Evolutionary conservation across 2,888 invertebrate species (phyloP), one percentile per base, ranked within the genome.

Genomic region (Nycteola revayana): DNA sequence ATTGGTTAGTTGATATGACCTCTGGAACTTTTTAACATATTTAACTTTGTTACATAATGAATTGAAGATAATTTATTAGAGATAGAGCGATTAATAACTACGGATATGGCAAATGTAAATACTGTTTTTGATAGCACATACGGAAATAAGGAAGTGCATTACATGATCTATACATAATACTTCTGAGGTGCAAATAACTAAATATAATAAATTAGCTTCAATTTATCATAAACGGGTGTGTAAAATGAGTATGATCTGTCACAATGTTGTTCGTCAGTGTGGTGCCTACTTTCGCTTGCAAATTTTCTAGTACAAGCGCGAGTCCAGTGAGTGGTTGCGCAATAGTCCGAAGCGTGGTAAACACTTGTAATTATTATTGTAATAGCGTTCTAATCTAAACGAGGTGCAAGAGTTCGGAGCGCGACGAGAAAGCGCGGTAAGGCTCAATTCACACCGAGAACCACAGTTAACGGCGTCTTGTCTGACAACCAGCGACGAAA

Each of bases 281-380:
- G 40, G 54, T 57, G 51, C 53, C 58, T 64, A 80, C 83, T 83
- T 83, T 83, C 83, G 83, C 79, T 75, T 63, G 78, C 78, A 68
- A 78, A 75, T 81, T 80, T 73, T 80, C 72, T 75, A 66, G 58
- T 66, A 66, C 65, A 60, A 52, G 60, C 44, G 46, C 47, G 53
- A 55, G 44, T 53, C 42, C 42, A 36, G 9, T 33, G 18, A 14
- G 30, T 36, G 38, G 57, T 76, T 77, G 52, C 63, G 75, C 59
- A 77, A 76, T 55, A 55, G 48, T 59, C 55, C 65, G 65, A 67
- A 73, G 61, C 66, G 64, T 66, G 52, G 68, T 72, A 77, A 75
- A 76, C 66, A 68, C 63, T 75, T 71, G 74, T 74, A 75, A 79
- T 79, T 77, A 76, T 80, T 74, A 79, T 78, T 80, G 70, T 75